These are phyloP conservation scores for Actinernus sp. DNA, from an alignment of 92 coral and sea anemone genomes.

Conservation along the genomic window DNA sequence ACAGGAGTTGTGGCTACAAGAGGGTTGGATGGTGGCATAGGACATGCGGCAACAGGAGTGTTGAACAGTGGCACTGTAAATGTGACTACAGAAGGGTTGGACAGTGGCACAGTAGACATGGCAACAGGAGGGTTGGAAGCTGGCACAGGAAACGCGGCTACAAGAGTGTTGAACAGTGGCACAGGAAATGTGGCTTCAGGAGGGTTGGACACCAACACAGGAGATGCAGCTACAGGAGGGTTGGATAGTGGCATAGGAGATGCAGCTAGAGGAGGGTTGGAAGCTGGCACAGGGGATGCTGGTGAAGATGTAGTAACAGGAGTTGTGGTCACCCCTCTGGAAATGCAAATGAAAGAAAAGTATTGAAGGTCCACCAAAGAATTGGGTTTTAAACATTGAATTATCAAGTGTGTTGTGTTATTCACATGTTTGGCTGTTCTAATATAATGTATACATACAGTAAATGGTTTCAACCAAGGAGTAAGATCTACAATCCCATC, in stretches of 20 bases:
- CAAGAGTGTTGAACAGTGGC: no score
- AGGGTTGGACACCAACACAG: background rate
- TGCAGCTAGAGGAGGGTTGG: background rate
- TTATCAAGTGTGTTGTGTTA: no score
- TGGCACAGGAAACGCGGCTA: background rate
- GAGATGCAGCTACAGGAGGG: background rate
- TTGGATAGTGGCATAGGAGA: background rate
- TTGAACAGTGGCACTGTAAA: background rate
- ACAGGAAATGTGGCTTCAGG: background rate
- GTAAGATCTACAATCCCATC: no score
- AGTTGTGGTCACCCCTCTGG: background rate
- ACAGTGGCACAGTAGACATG: background rate
- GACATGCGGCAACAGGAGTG: background rate
- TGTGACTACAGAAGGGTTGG: no score
- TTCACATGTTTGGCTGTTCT: background rate
- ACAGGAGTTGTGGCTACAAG: background rate
- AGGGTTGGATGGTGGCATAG: background rate
- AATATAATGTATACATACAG: no score
- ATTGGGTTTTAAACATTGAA: no score
- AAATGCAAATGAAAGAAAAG: no score
- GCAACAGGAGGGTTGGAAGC: background rate
- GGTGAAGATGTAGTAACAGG: background rate
- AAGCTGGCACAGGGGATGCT: background rate
- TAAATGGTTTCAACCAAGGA: no score
- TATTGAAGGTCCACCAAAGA: no score